Evolutionary conservation across 2,113 vertebrate species (phyloP), one percentile per base, ranked within the genome.

Genomic region (Nycticorax nycticorax): DNA sequence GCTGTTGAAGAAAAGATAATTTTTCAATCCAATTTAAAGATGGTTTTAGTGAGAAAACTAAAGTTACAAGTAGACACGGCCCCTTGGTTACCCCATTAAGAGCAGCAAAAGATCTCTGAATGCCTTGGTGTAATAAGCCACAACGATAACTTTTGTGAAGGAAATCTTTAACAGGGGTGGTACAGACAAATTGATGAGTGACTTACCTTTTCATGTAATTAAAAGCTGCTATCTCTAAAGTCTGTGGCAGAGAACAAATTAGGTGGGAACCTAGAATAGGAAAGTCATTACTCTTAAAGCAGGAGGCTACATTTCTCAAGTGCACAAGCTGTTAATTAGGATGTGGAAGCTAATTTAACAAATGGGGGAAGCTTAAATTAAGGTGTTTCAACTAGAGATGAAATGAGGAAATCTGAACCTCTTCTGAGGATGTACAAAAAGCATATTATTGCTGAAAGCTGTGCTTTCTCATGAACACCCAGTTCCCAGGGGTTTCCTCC

Each of bases 271-370:
- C 53, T 69, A 33, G 68, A 73, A 90, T 57, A 97, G 93, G 94
- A 93, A 95, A 59, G 62, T 62, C 67, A 59, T 94, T 92, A 90
- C 60, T 84, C 86, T 94, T 94, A 87, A 96, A 97, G 94, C 93
- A 97, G 93, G 80, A 85, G 92, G 62, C 71, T 96, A 19, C 85
- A 57, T 96, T 97, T 97, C 97, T 98, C 92, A 96, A 94, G 94
- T 88, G 91, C 85, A 57, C 87, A 91, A 95, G 96, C 91, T 94
- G 94, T 96, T 98, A 97, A 97, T 97, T 98, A 97, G 96, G 96
- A 92, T 55, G 66, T 59, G 90, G 68, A 95, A 96, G 52, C 53
- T 89, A 94, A 91, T 92, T 85, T 57, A 92, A 72, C 14, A 18
- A 75, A 89, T 21, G 66, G 57, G 88, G 90, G 92, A 93, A 85